A percentile compares a stretch with the other conserved stretches of the same genome.
These are phyloP conservation scores for Plecotus auritus DNA, from an alignment of 2,113 vertebrate genomes.

Conservation along the genomic window DNA sequence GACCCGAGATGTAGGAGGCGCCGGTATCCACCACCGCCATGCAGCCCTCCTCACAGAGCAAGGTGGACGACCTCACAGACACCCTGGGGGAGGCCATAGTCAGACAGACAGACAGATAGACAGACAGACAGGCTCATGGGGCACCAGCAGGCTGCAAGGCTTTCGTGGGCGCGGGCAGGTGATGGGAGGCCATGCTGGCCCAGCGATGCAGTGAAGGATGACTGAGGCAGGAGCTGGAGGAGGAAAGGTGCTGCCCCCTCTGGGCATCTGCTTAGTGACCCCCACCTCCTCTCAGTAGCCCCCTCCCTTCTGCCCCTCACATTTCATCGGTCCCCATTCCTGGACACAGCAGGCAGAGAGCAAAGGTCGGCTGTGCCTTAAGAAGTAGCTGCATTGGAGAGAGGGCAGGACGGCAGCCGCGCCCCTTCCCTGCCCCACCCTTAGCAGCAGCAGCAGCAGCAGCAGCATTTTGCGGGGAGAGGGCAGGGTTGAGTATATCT, in stretches of 20 bases:
- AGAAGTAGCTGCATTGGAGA: background rate
- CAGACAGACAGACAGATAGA: background rate
- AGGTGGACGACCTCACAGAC: slow-evolving; percentile 84
- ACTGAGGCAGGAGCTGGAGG: too few relatives aligned
- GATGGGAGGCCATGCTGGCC: background rate
- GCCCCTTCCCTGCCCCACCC: background rate
- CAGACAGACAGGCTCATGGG: background rate
- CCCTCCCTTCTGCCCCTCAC: background rate
- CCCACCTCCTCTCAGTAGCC: fast-evolving
- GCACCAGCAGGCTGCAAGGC: too few relatives aligned
- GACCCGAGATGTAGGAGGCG: slow-evolving; percentile 93
- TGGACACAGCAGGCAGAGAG: background rate
- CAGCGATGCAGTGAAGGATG: fast-evolving
- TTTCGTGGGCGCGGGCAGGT: background rate
- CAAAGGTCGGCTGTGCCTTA: background rate
- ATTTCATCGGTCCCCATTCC: background rate
- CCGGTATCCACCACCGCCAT: slow-evolving; percentile 91
- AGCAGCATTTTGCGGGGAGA: background rate
- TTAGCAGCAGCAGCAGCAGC: background rate
- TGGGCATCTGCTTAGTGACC: background rate
- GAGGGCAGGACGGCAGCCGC: background rate
- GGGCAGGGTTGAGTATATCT: slow-evolving; percentile 33
- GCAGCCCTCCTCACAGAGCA: slow-evolving; percentile 92
- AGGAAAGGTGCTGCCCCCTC: background rate
- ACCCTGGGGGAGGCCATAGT: slow-evolving; percentile 79